Evolutionary conservation across 2,797 vertebrate species (phyloP).

Genomic region (Enteromius trimaculatus): DNA sequence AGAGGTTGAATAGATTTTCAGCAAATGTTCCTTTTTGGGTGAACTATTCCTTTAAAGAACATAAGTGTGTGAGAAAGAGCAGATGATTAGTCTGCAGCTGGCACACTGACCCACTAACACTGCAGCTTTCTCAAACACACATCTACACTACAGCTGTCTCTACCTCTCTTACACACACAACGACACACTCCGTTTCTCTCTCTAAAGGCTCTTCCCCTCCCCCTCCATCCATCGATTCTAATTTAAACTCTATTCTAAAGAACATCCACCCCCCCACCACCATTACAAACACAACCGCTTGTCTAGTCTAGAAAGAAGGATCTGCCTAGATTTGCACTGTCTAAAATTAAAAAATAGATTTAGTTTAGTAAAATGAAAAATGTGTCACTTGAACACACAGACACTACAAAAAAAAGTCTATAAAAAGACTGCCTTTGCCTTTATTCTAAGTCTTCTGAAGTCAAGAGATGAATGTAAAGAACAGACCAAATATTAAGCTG

Average conservation of each 20-base stretch:
- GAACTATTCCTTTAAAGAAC: not conserved
- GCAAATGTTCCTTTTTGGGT: not conserved
- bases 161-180: not conserved
- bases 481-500: not conserved
- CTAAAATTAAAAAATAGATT: not conserved
- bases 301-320: not conserved
- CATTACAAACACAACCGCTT: not conserved
- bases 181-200: not conserved
- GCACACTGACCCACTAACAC: conserved; percentile 82
- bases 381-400: not conserved
- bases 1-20: not conserved
- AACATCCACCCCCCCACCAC: not conserved
- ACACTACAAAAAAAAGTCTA: not conserved
- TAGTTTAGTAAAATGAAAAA: not conserved
- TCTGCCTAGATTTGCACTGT: not conserved
- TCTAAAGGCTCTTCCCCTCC: not conserved
- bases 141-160: conserved; percentile 24
- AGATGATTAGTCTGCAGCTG: conserved; percentile 65
- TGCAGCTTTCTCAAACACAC: conserved; percentile 53
- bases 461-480: not conserved
- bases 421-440: not conserved
- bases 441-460: not conserved
- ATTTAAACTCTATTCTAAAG: not conserved
- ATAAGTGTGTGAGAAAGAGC: conserved; percentile 30
- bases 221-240: conserved; percentile 8